Percentiles rank a stretch among this genome's conserved stretches.
These are phyloP conservation scores for Nasonia giraulti DNA, from an alignment of 1,140 invertebrate genomes.

Conservation along the genomic window DNA sequence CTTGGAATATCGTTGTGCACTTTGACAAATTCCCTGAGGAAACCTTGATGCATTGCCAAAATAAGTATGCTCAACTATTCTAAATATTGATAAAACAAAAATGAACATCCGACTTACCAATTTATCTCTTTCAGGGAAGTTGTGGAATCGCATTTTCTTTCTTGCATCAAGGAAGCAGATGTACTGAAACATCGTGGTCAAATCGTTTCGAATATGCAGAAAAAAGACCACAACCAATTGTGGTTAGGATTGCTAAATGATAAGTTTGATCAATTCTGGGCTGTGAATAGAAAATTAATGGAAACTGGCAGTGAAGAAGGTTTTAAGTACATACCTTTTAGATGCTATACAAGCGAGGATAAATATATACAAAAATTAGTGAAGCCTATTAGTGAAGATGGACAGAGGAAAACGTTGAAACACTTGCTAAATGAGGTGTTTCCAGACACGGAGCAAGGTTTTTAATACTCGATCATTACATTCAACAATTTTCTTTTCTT, in stretches of 20 bases:
- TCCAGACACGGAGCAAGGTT: conserved; percentile 77
- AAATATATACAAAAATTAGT: conserved; percentile 85
- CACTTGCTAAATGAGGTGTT: conserved; percentile 84
- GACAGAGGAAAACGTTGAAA: conserved; percentile 83
- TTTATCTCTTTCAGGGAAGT: conserved; percentile 82
- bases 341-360: conserved; percentile 88
- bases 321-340: conserved; percentile 95
- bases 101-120: neutral
- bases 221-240: conserved; percentile 97
- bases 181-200: conserved; percentile 94
- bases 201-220: conserved; percentile 95
- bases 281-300: conserved; percentile 96
- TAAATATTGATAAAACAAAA: conserved; percentile 35
- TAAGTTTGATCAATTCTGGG: conserved; percentile 99
- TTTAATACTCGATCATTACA: neutral
- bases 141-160: conserved; percentile 95
- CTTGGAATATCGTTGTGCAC: conserved; percentile 96
- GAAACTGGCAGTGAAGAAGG: conserved; percentile 84
- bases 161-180: conserved; percentile 98
- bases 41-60: conserved; percentile 84
- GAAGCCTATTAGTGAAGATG: conserved; percentile 83
- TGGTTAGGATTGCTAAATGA: conserved; percentile 97
- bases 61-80: conserved; percentile 77
- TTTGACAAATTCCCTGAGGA: conserved; percentile 93
- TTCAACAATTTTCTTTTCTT: neutral